phyloP scores from a whole-genome alignment of 2,113 vertebrate species.

The Anhinga rufa region DNA sequence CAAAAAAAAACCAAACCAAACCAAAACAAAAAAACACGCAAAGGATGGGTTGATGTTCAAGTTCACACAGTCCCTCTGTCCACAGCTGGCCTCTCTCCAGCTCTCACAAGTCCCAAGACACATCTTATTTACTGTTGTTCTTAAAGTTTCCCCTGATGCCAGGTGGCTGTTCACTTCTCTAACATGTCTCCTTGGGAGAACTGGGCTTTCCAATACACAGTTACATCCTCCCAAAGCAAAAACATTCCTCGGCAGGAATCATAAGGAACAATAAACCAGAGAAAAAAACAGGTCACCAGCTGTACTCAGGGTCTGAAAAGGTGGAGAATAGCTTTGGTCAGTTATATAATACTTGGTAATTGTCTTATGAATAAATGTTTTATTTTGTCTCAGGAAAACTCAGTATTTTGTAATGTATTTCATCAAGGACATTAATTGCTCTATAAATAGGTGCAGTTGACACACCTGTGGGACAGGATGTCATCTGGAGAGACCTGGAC shows the following conservation, averaged over 20 bases:
- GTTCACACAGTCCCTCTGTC: conserved; percentile 20
- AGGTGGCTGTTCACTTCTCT: background rate
- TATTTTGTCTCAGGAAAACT: background rate
- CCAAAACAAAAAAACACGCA: no score
- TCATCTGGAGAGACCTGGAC: no score
- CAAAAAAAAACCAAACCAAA: no score
- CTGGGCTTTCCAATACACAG: background rate
- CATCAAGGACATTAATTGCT: background rate
- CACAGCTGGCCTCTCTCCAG: background rate
- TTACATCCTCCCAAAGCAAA: background rate
- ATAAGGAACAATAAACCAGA: background rate
- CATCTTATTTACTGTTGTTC: background rate
- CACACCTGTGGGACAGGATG: no score
- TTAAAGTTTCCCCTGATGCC: background rate
- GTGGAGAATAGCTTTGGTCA: background rate
- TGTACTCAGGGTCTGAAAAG: background rate
- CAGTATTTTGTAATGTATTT: background rate
- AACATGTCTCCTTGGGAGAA: background rate
- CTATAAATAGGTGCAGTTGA: background rate
- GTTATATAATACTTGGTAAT: background rate
- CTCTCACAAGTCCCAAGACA: background rate
- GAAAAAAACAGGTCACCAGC: background rate
- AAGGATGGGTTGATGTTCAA: background rate
- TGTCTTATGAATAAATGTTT: background rate
- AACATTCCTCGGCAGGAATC: background rate